Evolutionary conservation across 2,888 invertebrate genomes (phyloP).

Genomic region (Calameuta filiformis): DNA sequence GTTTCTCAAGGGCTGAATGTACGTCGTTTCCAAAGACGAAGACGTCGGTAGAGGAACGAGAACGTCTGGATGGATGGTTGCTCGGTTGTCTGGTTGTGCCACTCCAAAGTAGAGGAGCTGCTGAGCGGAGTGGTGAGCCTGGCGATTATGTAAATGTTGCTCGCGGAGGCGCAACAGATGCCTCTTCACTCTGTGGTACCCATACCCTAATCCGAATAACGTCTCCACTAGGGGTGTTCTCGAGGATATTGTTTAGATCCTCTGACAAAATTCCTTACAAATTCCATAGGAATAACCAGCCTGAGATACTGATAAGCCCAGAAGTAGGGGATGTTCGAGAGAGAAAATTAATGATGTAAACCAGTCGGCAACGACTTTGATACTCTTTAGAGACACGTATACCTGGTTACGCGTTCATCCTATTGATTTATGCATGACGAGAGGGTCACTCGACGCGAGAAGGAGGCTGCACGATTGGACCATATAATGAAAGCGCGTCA

Average conservation of each 20-base stretch:
- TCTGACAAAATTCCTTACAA: constrained; percentile 51
- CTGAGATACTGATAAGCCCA: not conserved
- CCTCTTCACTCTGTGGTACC: constrained; percentile 37
- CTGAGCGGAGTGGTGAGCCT: constrained; percentile 13
- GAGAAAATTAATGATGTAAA: not conserved
- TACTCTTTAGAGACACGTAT: not conserved
- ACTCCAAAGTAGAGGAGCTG: constrained; percentile 3
- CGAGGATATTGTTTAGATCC: constrained; percentile 52
- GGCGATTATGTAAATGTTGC: constrained; percentile 63
- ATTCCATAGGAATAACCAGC: constrained; percentile 27
- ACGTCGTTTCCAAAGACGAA: not conserved
- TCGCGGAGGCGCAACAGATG: constrained; percentile 64
- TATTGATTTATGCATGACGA: not conserved
- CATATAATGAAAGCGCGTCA: constrained; percentile 43
- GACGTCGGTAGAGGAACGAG: not conserved
- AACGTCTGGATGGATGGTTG: not conserved
- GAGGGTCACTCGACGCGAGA: not conserved
- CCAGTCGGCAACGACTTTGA: not conserved
- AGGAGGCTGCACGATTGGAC: not conserved
- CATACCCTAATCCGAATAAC: constrained; percentile 53
- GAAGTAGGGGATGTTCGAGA: not conserved
- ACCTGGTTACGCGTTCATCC: not conserved
- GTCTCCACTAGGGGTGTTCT: constrained; percentile 41
- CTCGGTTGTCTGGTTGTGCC: not conserved
- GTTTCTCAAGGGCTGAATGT: not conserved